Evolutionary conservation across 2,888 invertebrate species (phyloP).

Genomic region (Eustalomyia histrio): DNA sequence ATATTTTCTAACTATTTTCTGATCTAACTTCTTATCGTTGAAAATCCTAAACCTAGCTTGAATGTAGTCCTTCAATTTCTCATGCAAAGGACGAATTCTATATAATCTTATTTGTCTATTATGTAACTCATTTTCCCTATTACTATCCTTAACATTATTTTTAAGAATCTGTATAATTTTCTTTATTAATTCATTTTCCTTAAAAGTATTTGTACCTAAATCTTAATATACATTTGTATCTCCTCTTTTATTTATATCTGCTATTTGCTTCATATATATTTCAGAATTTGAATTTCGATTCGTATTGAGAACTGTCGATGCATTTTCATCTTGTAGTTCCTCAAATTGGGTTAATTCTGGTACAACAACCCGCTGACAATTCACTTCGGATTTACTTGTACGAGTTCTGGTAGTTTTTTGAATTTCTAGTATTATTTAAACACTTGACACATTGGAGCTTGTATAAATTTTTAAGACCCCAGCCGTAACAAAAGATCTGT

Average conservation of each 20-base stretch:
- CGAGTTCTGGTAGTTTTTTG: conserved; percentile 1
- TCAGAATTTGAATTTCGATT: not conserved
- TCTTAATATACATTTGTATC: not conserved
- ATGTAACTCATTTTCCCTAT: not conserved
- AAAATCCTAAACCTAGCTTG: conserved; percentile 6
- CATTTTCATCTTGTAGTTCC: no score
- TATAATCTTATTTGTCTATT: not conserved
- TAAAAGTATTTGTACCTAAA: no score
- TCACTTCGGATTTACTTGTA: not conserved
- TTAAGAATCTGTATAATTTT: no score
- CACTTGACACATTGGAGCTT: conserved; percentile 28
- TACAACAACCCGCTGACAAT: no score
- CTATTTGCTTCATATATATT: no score
- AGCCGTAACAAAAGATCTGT: conserved; percentile 33
- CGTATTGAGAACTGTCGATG: not conserved
- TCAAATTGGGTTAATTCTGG: no score
- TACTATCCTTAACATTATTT: not conserved
- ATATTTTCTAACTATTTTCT: not conserved
- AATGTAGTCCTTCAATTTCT: not conserved
- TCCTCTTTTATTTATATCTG: not conserved
- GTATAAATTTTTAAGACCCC: no score
- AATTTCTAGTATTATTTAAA: not conserved
- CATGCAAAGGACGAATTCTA: conserved; percentile 3
- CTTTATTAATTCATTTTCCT: no score
- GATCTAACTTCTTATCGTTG: no score